These are phyloP conservation scores for Sylvia atricapilla DNA, from an alignment of 2,113 vertebrate species.

Conservation along the genomic window DNA sequence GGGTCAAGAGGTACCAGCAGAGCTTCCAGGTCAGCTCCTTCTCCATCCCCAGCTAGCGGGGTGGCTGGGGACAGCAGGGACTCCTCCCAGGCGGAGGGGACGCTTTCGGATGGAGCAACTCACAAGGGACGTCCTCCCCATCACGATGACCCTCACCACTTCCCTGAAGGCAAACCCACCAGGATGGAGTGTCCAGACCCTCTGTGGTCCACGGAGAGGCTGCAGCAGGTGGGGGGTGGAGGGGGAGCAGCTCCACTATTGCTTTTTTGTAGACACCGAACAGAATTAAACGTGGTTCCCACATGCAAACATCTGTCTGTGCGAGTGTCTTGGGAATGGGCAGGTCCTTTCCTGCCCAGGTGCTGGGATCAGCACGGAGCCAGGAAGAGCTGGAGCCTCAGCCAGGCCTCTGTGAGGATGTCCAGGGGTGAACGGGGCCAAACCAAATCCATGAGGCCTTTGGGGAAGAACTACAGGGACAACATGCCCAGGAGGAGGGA, in stretches of 20 bases:
- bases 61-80: accelerated
- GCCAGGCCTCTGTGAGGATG: background rate
- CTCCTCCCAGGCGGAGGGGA: background rate
- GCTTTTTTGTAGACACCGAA: background rate
- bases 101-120: background rate
- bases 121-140: background rate
- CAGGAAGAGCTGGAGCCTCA: background rate
- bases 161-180: background rate
- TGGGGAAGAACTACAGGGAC: background rate
- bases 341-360: background rate
- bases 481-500: accelerated
- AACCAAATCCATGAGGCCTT: accelerated
- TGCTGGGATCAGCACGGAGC: background rate
- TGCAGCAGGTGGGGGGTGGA: background rate
- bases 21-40: conserved; percentile 41
- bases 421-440: background rate
- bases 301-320: background rate
- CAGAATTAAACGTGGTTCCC: background rate
- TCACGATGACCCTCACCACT: background rate
- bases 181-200: background rate
- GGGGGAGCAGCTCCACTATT: background rate
- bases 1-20: conserved; percentile 57
- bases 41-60: conserved; percentile 24
- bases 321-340: background rate
- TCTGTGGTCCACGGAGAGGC: accelerated